phyloP scores from a whole-genome alignment of 2,888 invertebrate species.

The Dexiosoma caninum region DNA sequence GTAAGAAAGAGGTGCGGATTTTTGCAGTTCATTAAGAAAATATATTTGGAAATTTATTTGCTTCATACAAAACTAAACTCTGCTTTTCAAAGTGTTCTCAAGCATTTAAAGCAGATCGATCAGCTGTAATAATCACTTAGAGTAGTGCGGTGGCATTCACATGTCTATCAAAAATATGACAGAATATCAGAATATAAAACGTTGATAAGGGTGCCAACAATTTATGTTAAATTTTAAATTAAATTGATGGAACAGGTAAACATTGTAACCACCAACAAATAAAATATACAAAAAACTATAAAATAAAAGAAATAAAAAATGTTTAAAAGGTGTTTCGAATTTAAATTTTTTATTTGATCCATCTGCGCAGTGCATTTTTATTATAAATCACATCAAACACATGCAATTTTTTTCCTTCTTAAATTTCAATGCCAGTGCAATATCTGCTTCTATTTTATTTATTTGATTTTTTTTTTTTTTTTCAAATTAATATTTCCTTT shows the following conservation, averaged over 20 bases:
- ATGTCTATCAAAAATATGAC: slow-evolving; percentile 60
- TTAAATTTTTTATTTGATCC: background rate
- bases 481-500: background rate
- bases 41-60: background rate
- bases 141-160: slow-evolving; percentile 38
- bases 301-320: background rate
- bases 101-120: background rate
- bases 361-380: slow-evolving; percentile 17
- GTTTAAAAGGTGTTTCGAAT: slow-evolving; percentile 24
- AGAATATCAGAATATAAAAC: slow-evolving; percentile 36
- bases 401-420: slow-evolving; percentile 23
- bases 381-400: slow-evolving; percentile 17
- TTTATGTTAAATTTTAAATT: background rate
- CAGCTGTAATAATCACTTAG: slow-evolving; percentile 19
- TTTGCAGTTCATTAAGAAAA: slow-evolving; percentile 34
- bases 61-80: background rate
- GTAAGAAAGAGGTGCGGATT: slow-evolving; percentile 45
- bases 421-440: background rate
- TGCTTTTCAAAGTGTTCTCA: slow-evolving; percentile 15
- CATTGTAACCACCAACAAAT: background rate
- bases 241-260: slow-evolving; percentile 44
- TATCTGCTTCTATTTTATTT: too few species aligned
- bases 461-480: too few species aligned
- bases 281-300: background rate
- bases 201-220: slow-evolving; percentile 37